Evolutionary conservation across 2,888 invertebrate genomes (phyloP), one percentile per base, ranked within the genome.

Genomic region (Corythucha ciliata): DNA sequence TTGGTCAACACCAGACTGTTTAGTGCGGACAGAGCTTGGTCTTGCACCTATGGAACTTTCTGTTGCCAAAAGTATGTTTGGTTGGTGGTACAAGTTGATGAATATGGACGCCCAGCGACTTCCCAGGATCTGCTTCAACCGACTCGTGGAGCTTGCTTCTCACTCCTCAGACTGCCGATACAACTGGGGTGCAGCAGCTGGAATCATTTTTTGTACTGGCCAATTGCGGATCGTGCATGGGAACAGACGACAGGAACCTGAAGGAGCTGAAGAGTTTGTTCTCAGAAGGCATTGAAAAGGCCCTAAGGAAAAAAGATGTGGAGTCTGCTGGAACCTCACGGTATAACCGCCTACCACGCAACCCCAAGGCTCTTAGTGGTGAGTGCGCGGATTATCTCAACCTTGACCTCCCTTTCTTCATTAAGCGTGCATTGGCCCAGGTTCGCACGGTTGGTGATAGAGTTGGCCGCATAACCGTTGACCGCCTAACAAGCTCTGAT

Each of bases 1-100:
- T n/a, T 36, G 36, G 36, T 36, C 36, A n/a, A 36, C 36, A n/a
- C 36, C 36, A 18, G 36, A 36, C 36, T n/a, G n/a, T n/a, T 36
- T 36, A 18, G 36, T 36, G 16, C 36, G 36, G 7, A 36, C 36
- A 10, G 36, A 36, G 36, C 36, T 36, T 10, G 36, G 36, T n/a
- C 36, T 36, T 18, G 36, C 36, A 36, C 36, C 36, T 18, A 36
- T 36, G 8, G 14, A 36, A n/a, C 14, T 36, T 7, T 36, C 14
- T n/a, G 8, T 36, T 36, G 36, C 36, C 14, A 36, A 18, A n/a
- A 10, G 16, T n/a, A 36, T 36, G 36, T 10, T 36, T 36, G 7
- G 14, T 18, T 36, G 36, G 36, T 36, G 36, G 14, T 36, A n/a
- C 14, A 6, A 36, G 16, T 7, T 36, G 7, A 36, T 29, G 32